A percentile compares a stretch with the other conserved stretches of the same genome.
These are phyloP conservation scores for Sminthurides bifidus DNA, from an alignment of 1,140 invertebrate genomes.

Conservation along the genomic window DNA sequence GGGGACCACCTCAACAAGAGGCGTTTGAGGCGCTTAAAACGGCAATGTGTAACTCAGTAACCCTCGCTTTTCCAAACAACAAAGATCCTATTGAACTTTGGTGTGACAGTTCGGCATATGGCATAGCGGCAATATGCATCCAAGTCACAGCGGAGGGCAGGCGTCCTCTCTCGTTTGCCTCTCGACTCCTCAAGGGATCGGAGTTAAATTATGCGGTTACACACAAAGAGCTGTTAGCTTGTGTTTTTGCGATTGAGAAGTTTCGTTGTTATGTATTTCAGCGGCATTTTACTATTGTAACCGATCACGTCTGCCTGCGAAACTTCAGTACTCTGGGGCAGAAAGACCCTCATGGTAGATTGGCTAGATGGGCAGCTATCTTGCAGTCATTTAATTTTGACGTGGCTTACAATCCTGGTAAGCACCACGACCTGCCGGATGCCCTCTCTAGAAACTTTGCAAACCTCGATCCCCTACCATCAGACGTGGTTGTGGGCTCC, in stretches of 20 bases:
- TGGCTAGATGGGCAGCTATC: constrained; percentile 27
- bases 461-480: too few species aligned
- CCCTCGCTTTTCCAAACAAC: constrained; percentile 11
- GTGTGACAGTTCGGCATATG: constrained; percentile 15
- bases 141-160: constrained; percentile 7
- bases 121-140: constrained; percentile 3
- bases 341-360: constrained; percentile 7
- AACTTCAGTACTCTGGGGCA: constrained; percentile 6
- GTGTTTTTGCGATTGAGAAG: constrained; percentile 17
- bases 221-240: constrained; percentile 18
- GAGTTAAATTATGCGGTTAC: constrained; percentile 2
- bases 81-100: constrained; percentile 9
- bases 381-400: constrained; percentile 21
- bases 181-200: constrained; percentile 4
- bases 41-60: constrained; percentile 8
- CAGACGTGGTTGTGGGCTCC: too few species aligned
- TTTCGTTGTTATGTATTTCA: constrained; percentile 18
- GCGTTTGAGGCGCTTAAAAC: constrained; percentile 24
- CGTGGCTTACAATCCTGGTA: constrained; percentile 34
- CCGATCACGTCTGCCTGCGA: constrained; percentile 12
- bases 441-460: constrained; percentile 21
- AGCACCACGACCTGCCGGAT: constrained; percentile 17
- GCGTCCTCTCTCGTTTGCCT: constrained; percentile 9
- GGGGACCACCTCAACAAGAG: constrained; percentile 16
- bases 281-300: constrained; percentile 14